Evolutionary conservation across 2,797 vertebrate species (phyloP).

Genomic region (Saxicola maurus): DNA sequence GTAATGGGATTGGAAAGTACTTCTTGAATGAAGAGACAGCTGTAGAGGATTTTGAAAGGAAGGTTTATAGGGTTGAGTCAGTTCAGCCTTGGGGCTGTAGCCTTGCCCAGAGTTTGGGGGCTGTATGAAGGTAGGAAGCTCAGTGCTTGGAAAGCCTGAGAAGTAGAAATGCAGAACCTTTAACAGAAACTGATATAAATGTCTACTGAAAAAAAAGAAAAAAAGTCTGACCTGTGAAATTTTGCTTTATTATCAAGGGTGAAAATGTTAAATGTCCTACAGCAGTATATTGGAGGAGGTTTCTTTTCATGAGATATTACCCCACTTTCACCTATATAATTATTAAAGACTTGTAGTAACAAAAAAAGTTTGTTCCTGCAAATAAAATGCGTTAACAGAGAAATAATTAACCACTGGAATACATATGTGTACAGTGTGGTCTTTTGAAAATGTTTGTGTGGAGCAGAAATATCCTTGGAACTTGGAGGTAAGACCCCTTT

Average conservation of each 20-base stretch:
- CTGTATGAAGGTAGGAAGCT: neutral
- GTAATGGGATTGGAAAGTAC: slow-evolving; percentile 67
- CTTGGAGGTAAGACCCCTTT: neutral
- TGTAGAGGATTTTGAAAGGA: slow-evolving; percentile 33
- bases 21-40: slow-evolving; percentile 45
- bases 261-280: neutral
- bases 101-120: neutral
- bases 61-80: slow-evolving; percentile 15
- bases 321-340: neutral
- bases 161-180: neutral
- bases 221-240: neutral
- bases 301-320: neutral
- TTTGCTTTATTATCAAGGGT: neutral
- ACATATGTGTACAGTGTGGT: rapidly evolving
- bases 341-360: neutral
- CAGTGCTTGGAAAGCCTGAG: neutral
- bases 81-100: neutral
- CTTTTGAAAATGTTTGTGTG: neutral
- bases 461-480: neutral
- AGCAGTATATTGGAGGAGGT: rapidly evolving
- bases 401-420: neutral
- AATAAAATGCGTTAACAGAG: neutral
- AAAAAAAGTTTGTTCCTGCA: neutral
- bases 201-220: neutral
- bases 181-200: neutral